A percentile compares a stretch with the other conserved stretches of the same genome.
Evolutionary conservation across 2,888 invertebrate genomes (phyloP).

Genomic region (Megastigmus dorsalis): DNA sequence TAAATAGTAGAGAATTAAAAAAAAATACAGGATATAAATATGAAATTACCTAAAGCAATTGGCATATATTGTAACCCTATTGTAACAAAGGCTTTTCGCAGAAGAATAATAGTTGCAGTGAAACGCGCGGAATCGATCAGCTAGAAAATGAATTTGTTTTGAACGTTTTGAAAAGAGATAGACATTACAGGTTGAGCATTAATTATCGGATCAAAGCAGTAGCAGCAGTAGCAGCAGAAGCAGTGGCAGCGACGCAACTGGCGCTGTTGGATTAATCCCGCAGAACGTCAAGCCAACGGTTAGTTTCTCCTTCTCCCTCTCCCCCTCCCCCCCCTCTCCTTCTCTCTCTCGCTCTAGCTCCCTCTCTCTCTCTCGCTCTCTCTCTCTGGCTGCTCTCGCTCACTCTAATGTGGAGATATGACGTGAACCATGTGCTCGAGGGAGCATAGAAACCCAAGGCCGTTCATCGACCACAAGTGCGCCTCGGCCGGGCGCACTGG

Average conservation of each 20-base stretch:
- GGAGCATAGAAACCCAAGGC: slow-evolving; percentile 36
- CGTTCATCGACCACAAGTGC: slow-evolving; percentile 40
- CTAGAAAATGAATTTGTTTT: too few relatives aligned
- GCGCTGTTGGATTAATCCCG: slow-evolving; percentile 49
- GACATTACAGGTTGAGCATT: slow-evolving; percentile 52
- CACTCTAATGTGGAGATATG: slow-evolving; percentile 12
- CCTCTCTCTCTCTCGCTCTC: background rate
- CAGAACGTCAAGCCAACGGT: slow-evolving; percentile 25
- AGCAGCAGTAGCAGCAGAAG: background rate
- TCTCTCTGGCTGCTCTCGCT: slow-evolving; percentile 11
- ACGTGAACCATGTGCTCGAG: slow-evolving; percentile 25
- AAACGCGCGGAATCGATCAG: too few relatives aligned
- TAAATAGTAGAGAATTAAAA: too few relatives aligned
- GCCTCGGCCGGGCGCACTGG: background rate
- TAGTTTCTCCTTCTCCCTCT: background rate
- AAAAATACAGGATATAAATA: too few relatives aligned
- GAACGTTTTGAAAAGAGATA: too few relatives aligned
- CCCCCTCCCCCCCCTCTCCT: background rate
- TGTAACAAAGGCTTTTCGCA: too few relatives aligned
- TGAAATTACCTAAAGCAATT: too few relatives aligned
- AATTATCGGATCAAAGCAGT: slow-evolving; percentile 58
- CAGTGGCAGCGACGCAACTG: slow-evolving; percentile 6
- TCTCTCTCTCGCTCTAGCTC: slow-evolving; percentile 14
- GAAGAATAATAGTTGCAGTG: too few relatives aligned
- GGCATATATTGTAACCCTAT: too few relatives aligned